Evolutionary conservation across 2,888 invertebrate genomes (phyloP), one percentile per base, ranked within the genome.

Genomic region (Metacarcinus magister): DNA sequence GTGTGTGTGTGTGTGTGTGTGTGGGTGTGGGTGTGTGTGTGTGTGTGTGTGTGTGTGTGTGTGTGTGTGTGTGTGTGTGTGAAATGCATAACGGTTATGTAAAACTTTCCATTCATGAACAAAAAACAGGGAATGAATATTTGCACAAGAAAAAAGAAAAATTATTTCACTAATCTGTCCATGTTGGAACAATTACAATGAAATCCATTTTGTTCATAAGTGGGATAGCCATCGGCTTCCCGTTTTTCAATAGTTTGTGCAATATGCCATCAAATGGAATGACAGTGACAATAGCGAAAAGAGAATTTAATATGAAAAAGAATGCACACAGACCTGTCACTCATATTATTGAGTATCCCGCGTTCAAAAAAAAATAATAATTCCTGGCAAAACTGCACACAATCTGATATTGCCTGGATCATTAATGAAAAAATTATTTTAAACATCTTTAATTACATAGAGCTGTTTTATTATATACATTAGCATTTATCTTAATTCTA

Each of bases 1-100:
- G 82, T 82, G 82, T 82, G 82, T 82, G 82, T 82, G 32, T 82
- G 82, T 82, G 82, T 82, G 82, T 82, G 82, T 82, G 67, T 67
- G 67, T 67, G 67, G 2, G 67, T 67, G 67, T 67, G 67, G 2
- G 82, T 82, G 82, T 82, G 82, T 82, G 82, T 82, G 82, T 82
- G 82, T 32, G 82, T 82, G 82, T 82, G 32, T 82, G 82, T 82
- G 82, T 82, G 82, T 82, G 82, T 82, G 82, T 82, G 82, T 82
- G 82, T 82, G 82, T 82, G 82, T 82, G 82, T 82, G 82, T 82
- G 32, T 32, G 32, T 2, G 32, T 2, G 82, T 7, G 28, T 2
- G 82, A 67, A 23, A 67, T 82, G 82, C 2, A 13, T 82, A 32
- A 32, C 5, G 28, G 32, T 0, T 32, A 2, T 16, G n/a, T 2